A percentile compares a stretch with the other conserved stretches of the same genome.
These are phyloP conservation scores for Labrus mixtus DNA, from an alignment of 2,113 vertebrate genomes.

Conservation along the genomic window DNA sequence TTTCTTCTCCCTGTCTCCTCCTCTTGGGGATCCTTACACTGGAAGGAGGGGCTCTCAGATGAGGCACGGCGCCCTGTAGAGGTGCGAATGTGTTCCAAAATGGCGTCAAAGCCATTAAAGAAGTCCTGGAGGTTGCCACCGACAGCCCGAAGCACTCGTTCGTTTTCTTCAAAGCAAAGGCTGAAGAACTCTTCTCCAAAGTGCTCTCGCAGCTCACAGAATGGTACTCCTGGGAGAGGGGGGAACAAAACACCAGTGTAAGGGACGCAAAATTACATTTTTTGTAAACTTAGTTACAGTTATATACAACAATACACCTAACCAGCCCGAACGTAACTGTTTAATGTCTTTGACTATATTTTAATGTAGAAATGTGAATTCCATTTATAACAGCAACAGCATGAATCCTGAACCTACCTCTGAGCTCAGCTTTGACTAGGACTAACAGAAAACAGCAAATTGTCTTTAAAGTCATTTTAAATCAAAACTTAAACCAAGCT, in stretches of 20 bases:
- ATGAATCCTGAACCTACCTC: too few species aligned
- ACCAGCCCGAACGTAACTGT: too few species aligned
- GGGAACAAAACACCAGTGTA: constrained; percentile 6
- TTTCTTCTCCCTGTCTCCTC: constrained; percentile 82
- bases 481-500: constrained; percentile 45
- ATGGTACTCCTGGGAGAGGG: constrained; percentile 87
- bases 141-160: constrained; percentile 94
- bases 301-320: too few species aligned
- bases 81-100: constrained; percentile 96
- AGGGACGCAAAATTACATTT: not conserved
- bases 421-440: too few species aligned
- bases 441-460: not conserved
- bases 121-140: constrained; percentile 97
- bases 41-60: constrained; percentile 95
- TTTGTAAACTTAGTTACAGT: too few species aligned
- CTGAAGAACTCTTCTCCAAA: constrained; percentile 98
- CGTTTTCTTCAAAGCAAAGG: constrained; percentile 96
- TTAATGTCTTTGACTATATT: not conserved
- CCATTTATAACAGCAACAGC: too few species aligned
- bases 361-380: constrained; percentile 5
- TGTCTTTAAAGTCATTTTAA: constrained; percentile 42
- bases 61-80: constrained; percentile 94
- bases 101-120: constrained; percentile 97
- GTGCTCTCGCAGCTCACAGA: constrained; percentile 92
- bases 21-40: constrained; percentile 92